phyloP scores from a whole-genome alignment of 2,113 vertebrate species.

The Tupaia chinensis region DNA sequence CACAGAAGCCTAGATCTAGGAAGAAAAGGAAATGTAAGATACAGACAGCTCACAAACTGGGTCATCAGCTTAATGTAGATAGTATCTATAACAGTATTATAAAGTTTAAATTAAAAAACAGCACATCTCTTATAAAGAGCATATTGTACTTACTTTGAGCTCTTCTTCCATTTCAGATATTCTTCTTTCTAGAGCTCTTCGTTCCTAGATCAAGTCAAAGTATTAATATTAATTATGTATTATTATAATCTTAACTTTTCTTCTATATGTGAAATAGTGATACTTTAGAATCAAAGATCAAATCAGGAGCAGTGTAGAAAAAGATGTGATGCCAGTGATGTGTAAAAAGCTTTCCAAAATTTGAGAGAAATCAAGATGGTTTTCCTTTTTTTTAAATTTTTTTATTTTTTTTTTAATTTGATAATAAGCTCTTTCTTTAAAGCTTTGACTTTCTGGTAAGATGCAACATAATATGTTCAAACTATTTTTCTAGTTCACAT shows the following conservation, averaged over 20 bases:
- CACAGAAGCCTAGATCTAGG: conserved; percentile 2
- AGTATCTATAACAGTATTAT: background rate
- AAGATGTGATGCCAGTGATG: conserved; percentile 87
- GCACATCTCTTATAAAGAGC: background rate
- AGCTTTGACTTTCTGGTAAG: conserved; percentile 68
- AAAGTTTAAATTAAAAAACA: background rate
- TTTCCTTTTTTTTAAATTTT: background rate
- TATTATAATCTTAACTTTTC: background rate
- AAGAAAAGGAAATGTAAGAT: conserved; percentile 47
- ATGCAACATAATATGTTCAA: conserved; percentile 48
- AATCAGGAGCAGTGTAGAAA: conserved; percentile 88
- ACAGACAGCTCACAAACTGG: background rate
- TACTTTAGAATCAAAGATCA: conserved; percentile 82
- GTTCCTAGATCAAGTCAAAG: conserved; percentile 92
- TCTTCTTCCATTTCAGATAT: conserved; percentile 99
- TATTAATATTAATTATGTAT: conserved; percentile 75
- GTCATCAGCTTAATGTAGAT: background rate
- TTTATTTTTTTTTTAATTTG: conserved; percentile 43
- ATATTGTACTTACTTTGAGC: conserved; percentile 93
- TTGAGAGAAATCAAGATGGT: conserved; percentile 61
- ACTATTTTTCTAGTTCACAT: conserved; percentile 63
- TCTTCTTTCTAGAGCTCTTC: conserved; percentile 99
- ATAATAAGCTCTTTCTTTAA: conserved; percentile 67
- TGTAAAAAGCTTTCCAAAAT: conserved; percentile 76
- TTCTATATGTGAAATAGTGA: conserved; percentile 85